Evolutionary conservation across 2,888 invertebrate genomes (phyloP).

Genomic region (Sericinus montela): DNA sequence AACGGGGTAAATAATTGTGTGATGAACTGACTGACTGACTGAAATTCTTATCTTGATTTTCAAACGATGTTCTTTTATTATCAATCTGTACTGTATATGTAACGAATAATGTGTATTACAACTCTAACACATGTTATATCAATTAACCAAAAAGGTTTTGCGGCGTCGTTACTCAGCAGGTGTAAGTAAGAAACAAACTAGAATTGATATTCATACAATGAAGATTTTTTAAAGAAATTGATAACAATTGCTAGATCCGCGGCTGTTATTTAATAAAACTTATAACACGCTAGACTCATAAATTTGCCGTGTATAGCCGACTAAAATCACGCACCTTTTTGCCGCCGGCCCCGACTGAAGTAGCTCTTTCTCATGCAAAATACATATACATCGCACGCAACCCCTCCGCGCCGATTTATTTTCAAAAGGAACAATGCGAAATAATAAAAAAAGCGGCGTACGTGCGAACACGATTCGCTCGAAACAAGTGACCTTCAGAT

Average conservation of each 20-base stretch:
- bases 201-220: too few relatives aligned
- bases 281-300: conserved; percentile 38
- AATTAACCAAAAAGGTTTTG: too few relatives aligned
- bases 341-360: conserved; percentile 32
- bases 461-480: conserved; percentile 33
- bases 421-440: conserved; percentile 40
- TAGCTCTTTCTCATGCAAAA: conserved; percentile 49
- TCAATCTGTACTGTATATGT: too few relatives aligned
- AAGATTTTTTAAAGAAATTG: background rate
- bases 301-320: conserved; percentile 39
- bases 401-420: conserved; percentile 37
- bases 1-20: too few relatives aligned
- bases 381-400: conserved; percentile 44
- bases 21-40: too few relatives aligned
- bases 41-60: too few relatives aligned
- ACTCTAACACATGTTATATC: too few relatives aligned
- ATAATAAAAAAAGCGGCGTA: conserved; percentile 38
- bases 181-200: too few relatives aligned
- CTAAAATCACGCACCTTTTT: conserved; percentile 52
- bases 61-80: too few relatives aligned
- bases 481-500: conserved; percentile 31
- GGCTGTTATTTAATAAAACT: conserved; percentile 37
- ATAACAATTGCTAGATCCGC: conserved; percentile 5
- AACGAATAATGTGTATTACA: too few relatives aligned
- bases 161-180: too few relatives aligned